A percentile compares a stretch with the other conserved stretches of the same genome.
Evolutionary conservation across 2,888 invertebrate species (phyloP).

Genomic region (Caenorhabditis panamensis): DNA sequence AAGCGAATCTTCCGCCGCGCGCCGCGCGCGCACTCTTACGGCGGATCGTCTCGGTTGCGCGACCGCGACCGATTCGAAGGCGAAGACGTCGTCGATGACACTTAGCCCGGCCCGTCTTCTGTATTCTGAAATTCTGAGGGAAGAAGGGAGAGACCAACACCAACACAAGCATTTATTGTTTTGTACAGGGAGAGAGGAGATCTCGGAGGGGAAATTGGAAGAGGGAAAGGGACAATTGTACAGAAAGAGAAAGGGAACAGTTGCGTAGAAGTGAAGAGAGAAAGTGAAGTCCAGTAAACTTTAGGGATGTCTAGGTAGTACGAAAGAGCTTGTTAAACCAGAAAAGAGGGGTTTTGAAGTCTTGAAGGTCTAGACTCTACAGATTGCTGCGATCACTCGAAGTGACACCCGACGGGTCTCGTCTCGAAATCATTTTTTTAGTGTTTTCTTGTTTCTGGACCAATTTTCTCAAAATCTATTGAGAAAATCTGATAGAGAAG

Average conservation of each 20-base stretch:
- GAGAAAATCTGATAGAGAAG: too few species aligned
- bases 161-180: neutral
- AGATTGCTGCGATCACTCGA: too few species aligned
- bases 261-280: neutral
- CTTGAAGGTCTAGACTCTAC: neutral
- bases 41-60: slow-evolving; percentile 57
- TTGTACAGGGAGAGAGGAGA: neutral
- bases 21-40: slow-evolving; percentile 24
- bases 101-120: too few species aligned
- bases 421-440: too few species aligned
- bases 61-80: slow-evolving; percentile 41
- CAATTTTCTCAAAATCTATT: too few species aligned
- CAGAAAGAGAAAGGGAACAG: neutral
- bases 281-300: neutral
- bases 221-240: slow-evolving; percentile 18
- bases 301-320: neutral
- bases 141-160: neutral
- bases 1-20: slow-evolving; percentile 15
- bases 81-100: slow-evolving; percentile 14
- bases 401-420: too few species aligned
- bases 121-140: slow-evolving; percentile 2
- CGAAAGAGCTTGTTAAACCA: too few species aligned
- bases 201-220: slow-evolving; percentile 9
- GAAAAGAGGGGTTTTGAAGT: too few species aligned
- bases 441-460: too few species aligned